Percentiles rank a stretch among this genome's conserved stretches.
Conservation (phyloP, 92 coral and sea anemone genomes). For the Bergia puertoricense region DNA sequence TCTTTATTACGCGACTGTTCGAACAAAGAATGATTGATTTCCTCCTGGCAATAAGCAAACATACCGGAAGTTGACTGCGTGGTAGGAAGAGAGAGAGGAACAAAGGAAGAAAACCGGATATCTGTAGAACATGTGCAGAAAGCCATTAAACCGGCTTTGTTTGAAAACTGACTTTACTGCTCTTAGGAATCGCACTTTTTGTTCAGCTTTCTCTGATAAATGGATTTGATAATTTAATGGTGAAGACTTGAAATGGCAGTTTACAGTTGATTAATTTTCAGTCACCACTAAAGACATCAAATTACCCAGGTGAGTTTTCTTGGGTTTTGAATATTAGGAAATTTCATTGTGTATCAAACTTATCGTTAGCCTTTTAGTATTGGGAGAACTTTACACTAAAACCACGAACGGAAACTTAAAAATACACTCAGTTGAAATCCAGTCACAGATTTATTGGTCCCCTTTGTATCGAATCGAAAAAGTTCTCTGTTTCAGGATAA, state of each 20-base stretch:
- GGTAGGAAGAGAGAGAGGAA: background rate
- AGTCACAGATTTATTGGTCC: background rate
- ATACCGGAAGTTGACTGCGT: background rate
- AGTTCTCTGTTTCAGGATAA: background rate
- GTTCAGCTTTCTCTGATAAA: background rate
- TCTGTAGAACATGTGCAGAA: background rate
- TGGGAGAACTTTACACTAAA: no score
- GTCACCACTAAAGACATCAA: background rate
- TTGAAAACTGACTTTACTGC: background rate
- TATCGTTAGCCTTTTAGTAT: background rate
- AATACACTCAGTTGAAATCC: background rate
- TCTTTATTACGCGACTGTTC: background rate
- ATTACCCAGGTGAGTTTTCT: background rate
- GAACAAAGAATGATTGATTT: constrained; percentile 9
- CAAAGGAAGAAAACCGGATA: background rate
- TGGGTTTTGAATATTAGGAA: background rate
- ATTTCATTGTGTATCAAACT: background rate
- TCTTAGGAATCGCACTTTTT: background rate
- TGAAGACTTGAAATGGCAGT: background rate
- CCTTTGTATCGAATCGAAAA: background rate
- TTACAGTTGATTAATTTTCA: no score
- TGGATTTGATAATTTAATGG: background rate
- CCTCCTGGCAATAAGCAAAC: background rate
- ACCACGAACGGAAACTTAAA: background rate
- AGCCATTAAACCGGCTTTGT: background rate